Percentiles rank a stretch among this genome's conserved stretches.
phyloP scores from a whole-genome alignment of 2,113 vertebrate species.

The Pachycephala philippinensis region DNA sequence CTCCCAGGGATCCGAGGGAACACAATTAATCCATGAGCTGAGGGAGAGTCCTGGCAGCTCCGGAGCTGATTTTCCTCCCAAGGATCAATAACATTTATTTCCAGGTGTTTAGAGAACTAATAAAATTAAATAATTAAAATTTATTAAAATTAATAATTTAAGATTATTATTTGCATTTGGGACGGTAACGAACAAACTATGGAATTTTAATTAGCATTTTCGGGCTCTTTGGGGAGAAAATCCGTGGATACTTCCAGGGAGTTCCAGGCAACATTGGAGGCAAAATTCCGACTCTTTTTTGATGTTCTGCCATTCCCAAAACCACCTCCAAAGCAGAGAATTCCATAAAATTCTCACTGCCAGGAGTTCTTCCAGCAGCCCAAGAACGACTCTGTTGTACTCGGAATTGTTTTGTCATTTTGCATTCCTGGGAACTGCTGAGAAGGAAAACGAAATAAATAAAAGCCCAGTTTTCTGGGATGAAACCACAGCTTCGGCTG shows the following conservation, averaged over 20 bases:
- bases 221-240: background rate
- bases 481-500: background rate
- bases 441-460: constrained; percentile 5
- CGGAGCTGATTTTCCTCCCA: background rate
- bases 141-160: no score
- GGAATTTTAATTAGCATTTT: constrained; percentile 19
- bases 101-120: background rate
- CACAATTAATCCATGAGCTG: background rate
- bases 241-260: background rate
- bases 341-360: background rate
- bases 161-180: background rate
- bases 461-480: background rate
- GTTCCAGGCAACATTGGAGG: background rate
- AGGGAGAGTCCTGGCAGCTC: background rate
- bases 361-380: background rate
- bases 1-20: background rate
- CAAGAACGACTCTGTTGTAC: background rate
- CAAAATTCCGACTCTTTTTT: background rate
- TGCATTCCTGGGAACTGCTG: background rate
- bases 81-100: background rate
- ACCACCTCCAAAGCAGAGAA: background rate
- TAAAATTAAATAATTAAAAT: no score
- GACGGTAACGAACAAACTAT: background rate
- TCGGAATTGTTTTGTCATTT: background rate
- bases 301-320: background rate